Evolutionary conservation across 2,113 vertebrate species (phyloP).

Genomic region (Ahaetulla prasina): DNA sequence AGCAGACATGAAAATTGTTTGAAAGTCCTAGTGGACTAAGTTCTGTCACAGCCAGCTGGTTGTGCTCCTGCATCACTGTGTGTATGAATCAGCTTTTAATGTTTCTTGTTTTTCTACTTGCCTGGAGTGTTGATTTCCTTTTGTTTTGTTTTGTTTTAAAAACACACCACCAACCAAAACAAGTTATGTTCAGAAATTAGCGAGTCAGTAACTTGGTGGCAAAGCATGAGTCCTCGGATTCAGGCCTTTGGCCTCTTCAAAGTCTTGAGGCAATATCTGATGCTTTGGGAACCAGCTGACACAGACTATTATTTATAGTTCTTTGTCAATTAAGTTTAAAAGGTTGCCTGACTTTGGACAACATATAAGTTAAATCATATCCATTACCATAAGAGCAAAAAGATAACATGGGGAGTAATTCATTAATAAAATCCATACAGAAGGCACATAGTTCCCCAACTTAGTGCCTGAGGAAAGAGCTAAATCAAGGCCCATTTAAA

Average conservation of each 20-base stretch:
- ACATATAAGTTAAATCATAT: neutral
- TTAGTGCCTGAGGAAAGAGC: neutral
- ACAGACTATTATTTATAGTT: neutral
- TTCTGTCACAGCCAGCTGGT: neutral
- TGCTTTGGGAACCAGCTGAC: neutral
- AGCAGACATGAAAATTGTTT: constrained; percentile 13
- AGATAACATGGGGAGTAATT: neutral
- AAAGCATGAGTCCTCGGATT: neutral
- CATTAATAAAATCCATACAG: neutral
- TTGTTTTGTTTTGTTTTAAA: neutral
- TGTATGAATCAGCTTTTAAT: neutral
- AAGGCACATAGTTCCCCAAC: neutral
- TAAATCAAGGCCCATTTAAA: neutral
- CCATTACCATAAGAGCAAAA: neutral
- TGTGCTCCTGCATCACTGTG: constrained; percentile 5
- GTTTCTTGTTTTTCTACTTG: neutral
- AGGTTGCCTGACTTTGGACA: neutral
- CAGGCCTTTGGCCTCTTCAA: neutral
- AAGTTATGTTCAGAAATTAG: neutral
- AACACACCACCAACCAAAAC: neutral
- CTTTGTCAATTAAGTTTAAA: neutral
- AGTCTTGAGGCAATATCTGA: no score
- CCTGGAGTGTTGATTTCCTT: neutral
- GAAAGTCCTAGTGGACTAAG: neutral
- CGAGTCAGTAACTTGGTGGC: neutral